phyloP scores from a whole-genome alignment of 2,113 vertebrate species.

The Rhea pennata region DNA sequence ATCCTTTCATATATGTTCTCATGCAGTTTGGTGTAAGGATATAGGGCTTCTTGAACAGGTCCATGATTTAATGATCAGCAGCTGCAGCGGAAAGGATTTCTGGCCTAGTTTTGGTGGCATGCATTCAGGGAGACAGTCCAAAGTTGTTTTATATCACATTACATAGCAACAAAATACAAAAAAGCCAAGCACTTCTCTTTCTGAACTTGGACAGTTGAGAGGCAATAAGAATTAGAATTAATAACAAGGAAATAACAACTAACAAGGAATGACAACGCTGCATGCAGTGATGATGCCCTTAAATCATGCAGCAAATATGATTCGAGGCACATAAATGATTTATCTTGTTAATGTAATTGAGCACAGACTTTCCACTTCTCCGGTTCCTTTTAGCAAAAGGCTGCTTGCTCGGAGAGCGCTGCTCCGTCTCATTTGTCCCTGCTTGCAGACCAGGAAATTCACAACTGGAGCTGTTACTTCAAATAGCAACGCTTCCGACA shows the following conservation, averaged over 20 bases:
- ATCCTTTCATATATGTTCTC: conserved; percentile 10
- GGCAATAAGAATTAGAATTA: conserved; percentile 40
- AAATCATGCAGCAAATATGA: conserved; percentile 33
- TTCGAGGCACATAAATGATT: conserved; percentile 35
- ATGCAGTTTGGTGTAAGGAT: neutral
- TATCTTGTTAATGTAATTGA: conserved; percentile 8
- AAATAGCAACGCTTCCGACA: neutral
- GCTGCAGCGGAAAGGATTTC: conserved; percentile 66
- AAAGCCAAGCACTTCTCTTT: conserved; percentile 25
- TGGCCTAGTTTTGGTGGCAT: conserved; percentile 46
- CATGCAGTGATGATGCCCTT: neutral
- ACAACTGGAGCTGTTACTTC: neutral
- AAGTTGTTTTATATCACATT: conserved; percentile 73
- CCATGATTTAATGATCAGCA: conserved; percentile 76
- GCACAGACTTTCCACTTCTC: conserved; percentile 4
- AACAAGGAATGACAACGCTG: conserved; percentile 50
- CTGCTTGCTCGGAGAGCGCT: neutral
- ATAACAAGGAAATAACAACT: conserved; percentile 51
- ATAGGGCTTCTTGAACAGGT: neutral
- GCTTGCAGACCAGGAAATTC: neutral
- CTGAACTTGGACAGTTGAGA: neutral
- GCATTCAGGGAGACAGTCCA: conserved; percentile 40
- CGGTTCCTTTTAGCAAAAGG: neutral
- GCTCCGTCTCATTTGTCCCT: neutral
- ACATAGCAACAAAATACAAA: conserved; percentile 69